Percentiles rank a stretch among this genome's conserved stretches.
phyloP scores from a whole-genome alignment of 2,888 invertebrate genomes.

The Ennomos fuscantarius region DNA sequence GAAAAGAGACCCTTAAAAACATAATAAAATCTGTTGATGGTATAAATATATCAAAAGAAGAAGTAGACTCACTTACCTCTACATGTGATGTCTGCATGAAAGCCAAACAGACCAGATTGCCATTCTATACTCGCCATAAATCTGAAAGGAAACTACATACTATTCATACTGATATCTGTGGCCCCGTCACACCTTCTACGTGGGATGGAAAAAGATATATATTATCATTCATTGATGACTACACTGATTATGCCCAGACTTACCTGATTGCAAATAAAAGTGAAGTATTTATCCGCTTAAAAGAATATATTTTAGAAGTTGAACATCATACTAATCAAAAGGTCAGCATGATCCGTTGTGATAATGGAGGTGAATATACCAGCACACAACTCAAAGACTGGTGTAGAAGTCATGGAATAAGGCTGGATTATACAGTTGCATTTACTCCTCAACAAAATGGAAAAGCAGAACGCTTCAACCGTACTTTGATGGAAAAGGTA shows the following conservation, averaged over 20 bases:
- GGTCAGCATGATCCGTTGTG: constrained; percentile 3
- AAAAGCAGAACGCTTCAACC: constrained; percentile 15
- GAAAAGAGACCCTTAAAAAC: constrained; percentile 9
- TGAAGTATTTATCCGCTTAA: too few species aligned
- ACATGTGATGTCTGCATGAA: constrained; percentile 12
- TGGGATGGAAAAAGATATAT: constrained; percentile 36
- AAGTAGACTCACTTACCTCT: constrained; percentile 6
- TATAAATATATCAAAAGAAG: constrained; percentile 6
- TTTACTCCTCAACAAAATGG: constrained; percentile 3
- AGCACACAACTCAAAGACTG: constrained; percentile 3
- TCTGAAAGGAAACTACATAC: not conserved
- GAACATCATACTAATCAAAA: constrained; percentile 3
- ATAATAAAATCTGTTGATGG: constrained; percentile 9
- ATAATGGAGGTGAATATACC: constrained; percentile 7
- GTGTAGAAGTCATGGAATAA: constrained; percentile 2
- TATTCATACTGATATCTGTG: constrained; percentile 29
- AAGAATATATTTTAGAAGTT: not conserved
- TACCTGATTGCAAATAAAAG: too few species aligned
- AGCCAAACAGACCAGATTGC: constrained; percentile 4
- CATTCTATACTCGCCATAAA: not conserved
- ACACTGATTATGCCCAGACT: constrained; percentile 27
- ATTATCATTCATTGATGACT: constrained; percentile 29
- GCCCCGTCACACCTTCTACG: constrained; percentile 32
- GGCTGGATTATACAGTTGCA: not conserved
- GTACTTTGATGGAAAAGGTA: constrained; percentile 27